A percentile compares a stretch with the other conserved stretches of the same genome.
These are phyloP conservation scores for Calameuta filiformis DNA, from an alignment of 2,888 invertebrate species.

Conservation along the genomic window DNA sequence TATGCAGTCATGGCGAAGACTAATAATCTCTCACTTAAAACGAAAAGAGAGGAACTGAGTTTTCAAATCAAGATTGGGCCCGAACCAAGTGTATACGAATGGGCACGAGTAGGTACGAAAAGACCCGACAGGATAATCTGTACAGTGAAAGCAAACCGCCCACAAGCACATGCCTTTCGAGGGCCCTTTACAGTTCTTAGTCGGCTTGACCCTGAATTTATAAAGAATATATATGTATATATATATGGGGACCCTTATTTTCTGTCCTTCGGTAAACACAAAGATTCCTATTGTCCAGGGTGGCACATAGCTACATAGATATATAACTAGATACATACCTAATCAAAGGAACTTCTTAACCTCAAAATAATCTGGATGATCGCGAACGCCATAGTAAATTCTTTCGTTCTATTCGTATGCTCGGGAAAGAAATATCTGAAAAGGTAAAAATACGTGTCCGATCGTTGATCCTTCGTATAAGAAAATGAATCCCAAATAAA, in stretches of 20 bases:
- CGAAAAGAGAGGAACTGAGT: not conserved
- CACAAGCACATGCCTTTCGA: slow-evolving; percentile 7
- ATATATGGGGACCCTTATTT: not conserved
- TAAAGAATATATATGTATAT: not conserved
- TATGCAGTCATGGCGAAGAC: not conserved
- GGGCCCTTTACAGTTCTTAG: not conserved
- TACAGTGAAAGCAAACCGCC: slow-evolving; percentile 17
- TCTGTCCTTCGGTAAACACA: not conserved
- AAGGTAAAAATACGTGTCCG: not conserved
- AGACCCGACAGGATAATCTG: not conserved
- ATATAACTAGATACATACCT: not conserved
- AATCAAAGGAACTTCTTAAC: not conserved
- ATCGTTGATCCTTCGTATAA: not conserved
- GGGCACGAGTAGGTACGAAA: not conserved
- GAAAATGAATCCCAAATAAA: not conserved
- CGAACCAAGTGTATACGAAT: not conserved
- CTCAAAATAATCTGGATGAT: not conserved
- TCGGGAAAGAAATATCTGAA: not conserved
- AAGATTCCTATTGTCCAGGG: not conserved
- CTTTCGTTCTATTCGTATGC: not conserved
- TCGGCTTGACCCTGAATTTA: not conserved
- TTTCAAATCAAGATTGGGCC: not conserved
- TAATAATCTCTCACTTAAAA: not conserved
- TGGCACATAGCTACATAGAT: not conserved
- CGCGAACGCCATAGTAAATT: not conserved